Evolutionary conservation across 1,140 invertebrate genomes (phyloP).

Genomic region (Caerostris extrusa): DNA sequence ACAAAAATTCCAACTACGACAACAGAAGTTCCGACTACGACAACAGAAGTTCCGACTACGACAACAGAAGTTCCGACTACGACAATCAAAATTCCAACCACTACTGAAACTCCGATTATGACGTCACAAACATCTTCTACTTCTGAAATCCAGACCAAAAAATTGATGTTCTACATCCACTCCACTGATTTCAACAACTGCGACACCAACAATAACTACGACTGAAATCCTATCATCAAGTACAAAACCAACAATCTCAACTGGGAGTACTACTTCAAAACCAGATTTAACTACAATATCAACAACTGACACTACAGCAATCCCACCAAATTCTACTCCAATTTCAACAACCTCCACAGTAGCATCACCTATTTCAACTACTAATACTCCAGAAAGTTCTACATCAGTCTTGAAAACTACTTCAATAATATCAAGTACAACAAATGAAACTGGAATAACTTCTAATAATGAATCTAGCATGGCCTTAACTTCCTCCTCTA

Average conservation of each 20-base stretch:
- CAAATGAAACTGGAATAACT: neutral
- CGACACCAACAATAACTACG: neutral
- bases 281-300: neutral
- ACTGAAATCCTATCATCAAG: neutral
- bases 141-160: neutral
- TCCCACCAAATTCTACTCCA: neutral
- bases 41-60: neutral
- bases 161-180: neutral
- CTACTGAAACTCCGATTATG: neutral
- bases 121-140: neutral
- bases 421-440: neutral
- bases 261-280: neutral
- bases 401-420: neutral
- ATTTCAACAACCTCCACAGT: neutral
- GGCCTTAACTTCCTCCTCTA: neutral
- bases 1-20: neutral
- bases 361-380: neutral
- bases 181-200: neutral
- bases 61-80: slow-evolving; percentile 1
- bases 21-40: neutral
- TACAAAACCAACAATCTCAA: neutral
- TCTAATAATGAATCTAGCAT: neutral
- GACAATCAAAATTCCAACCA: neutral
- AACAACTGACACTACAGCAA: neutral
- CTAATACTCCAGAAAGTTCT: neutral